These are phyloP conservation scores for Smittia aterrima DNA, from an alignment of 2,888 invertebrate genomes.

Conservation along the genomic window DNA sequence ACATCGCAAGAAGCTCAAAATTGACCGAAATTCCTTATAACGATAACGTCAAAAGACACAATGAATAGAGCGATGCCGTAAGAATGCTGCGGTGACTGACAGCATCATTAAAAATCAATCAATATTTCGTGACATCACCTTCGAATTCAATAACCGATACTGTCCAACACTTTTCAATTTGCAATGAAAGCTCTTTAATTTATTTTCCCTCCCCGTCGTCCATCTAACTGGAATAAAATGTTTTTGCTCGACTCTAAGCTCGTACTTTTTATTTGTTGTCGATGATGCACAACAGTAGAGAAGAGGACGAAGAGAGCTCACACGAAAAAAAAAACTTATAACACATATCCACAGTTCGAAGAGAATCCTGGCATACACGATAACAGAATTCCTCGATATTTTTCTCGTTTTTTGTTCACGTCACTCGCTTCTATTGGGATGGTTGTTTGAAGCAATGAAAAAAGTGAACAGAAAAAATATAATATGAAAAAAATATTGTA, in stretches of 20 bases:
- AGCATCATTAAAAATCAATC: constrained; percentile 25
- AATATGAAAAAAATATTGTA: constrained; percentile 31
- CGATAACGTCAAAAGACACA: not conserved
- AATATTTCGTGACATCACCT: constrained; percentile 20
- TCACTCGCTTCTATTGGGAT: not conserved
- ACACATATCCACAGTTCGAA: constrained; percentile 14
- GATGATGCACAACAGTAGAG: not conserved
- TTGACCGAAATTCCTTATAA: not conserved
- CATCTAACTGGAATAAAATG: constrained; percentile 1
- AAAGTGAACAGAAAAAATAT: constrained; percentile 5
- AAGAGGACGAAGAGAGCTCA: not conserved
- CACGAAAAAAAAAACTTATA: constrained; percentile 11
- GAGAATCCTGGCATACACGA: constrained; percentile 35
- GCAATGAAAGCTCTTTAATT: constrained; percentile 31
- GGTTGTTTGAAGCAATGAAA: constrained; percentile 9
- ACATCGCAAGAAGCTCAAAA: not conserved
- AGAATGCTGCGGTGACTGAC: not conserved
- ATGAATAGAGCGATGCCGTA: not conserved
- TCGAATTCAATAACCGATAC: not conserved
- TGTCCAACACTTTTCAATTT: constrained; percentile 30
- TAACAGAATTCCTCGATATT: constrained; percentile 23
- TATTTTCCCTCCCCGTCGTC: constrained; percentile 7
- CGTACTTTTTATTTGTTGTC: constrained; percentile 16
- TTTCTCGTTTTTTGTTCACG: constrained; percentile 1
- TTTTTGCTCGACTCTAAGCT: not conserved